Conservation (phyloP, 2,797 vertebrate species). For the Sebastes vulpes region DNA sequence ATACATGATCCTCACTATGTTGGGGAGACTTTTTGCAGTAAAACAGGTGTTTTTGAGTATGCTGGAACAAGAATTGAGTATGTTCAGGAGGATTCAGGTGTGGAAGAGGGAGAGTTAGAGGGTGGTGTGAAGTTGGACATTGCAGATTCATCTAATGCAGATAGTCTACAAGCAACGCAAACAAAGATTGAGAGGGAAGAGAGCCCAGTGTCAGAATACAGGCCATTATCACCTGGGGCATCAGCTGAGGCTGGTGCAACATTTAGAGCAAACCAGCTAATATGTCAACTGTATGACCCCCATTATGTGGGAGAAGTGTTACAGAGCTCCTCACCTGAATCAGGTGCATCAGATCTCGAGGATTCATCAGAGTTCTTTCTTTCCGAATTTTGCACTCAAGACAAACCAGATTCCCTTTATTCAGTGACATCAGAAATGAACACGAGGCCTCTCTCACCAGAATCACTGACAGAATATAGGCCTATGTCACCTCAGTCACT, state of each 20-base stretch:
- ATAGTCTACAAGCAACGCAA: background rate
- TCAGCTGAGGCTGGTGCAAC: background rate
- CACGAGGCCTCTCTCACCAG: background rate
- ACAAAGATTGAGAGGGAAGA: background rate
- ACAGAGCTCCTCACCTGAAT: slow-evolving; percentile 14
- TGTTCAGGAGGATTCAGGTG: slow-evolving; percentile 16
- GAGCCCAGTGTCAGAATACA: slow-evolving; percentile 25
- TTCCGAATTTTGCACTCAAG: background rate
- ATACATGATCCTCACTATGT: slow-evolving; percentile 72
- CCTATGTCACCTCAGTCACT: background rate
- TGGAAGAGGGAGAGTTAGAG: slow-evolving; percentile 1
- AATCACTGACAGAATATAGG: background rate
- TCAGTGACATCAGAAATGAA: background rate
- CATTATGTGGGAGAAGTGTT: slow-evolving; percentile 51
- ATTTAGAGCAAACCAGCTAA: slow-evolving; percentile 38
- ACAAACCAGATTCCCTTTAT: background rate
- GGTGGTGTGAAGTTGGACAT: background rate
- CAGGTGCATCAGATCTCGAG: slow-evolving; percentile 1
- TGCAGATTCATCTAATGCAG: background rate
- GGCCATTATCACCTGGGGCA: background rate
- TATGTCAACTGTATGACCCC: slow-evolving; percentile 57
- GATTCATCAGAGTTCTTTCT: background rate
- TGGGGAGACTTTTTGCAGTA: slow-evolving; percentile 60
- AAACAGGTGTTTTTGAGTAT: slow-evolving; percentile 59
- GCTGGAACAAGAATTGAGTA: slow-evolving; percentile 51